Conservation (phyloP, 2,888 invertebrate species). For the Nineta flava region DNA sequence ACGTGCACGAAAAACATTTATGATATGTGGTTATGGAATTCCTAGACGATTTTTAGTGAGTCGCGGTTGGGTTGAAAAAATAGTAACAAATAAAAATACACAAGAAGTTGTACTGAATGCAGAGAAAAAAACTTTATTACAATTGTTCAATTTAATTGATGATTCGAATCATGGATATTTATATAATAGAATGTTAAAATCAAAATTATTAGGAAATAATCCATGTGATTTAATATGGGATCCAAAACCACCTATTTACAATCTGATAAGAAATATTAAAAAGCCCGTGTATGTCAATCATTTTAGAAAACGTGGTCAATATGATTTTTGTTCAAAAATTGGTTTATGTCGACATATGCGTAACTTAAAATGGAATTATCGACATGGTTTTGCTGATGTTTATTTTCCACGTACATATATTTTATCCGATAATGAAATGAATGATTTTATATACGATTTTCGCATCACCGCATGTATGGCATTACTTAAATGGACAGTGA, state of each 20-base stretch:
- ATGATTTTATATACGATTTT: conserved; percentile 53
- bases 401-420: conserved; percentile 59
- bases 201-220: conserved; percentile 42
- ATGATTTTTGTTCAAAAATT: conserved; percentile 33
- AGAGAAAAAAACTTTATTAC: conserved; percentile 9
- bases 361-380: conserved; percentile 46
- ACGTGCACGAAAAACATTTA: conserved; percentile 34
- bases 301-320: conserved; percentile 17
- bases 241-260: conserved; percentile 15
- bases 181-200: conserved; percentile 28
- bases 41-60: conserved; percentile 41
- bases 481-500: conserved; percentile 47
- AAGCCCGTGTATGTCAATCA: conserved; percentile 20
- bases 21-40: conserved; percentile 35
- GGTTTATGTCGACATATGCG: conserved; percentile 38
- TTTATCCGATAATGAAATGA: conserved; percentile 38
- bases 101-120: conserved; percentile 20
- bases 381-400: conserved; percentile 41
- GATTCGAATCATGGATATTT: conserved; percentile 18
- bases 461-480: conserved; percentile 63
- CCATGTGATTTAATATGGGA: conserved; percentile 57
- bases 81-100: conserved; percentile 26
- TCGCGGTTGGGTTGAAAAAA: conserved; percentile 62
- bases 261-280: conserved; percentile 21
- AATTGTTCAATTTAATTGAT: conserved; percentile 14